Conservation (phyloP, 2,797 vertebrate species). For the Pipistrellus pipistrellus region DNA sequence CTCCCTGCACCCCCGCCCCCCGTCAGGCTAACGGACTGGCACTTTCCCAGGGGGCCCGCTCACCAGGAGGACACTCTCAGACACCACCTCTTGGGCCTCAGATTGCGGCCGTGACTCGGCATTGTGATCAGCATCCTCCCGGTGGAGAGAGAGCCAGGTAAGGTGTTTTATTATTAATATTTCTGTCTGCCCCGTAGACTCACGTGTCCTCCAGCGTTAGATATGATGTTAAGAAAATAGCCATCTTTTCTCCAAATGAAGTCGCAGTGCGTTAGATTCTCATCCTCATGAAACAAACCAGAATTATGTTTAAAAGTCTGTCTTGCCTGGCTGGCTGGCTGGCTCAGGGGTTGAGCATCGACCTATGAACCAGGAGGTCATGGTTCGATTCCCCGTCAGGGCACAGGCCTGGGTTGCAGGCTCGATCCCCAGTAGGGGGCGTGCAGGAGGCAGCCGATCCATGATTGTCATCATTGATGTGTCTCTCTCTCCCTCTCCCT, state of each 20-base stretch:
- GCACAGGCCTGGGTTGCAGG: fast-evolving
- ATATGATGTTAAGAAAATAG: background rate
- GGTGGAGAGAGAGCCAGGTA: background rate
- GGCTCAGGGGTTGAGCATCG: too few species aligned
- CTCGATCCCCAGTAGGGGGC: too few species aligned
- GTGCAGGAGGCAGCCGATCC: too few species aligned
- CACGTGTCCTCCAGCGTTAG: background rate
- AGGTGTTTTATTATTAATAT: background rate
- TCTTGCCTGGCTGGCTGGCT: background rate
- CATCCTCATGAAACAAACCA: background rate
- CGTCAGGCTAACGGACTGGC: background rate
- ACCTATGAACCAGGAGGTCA: too few species aligned
- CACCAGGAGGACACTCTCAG: fast-evolving
- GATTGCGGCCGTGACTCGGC: background rate
- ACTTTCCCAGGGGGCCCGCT: background rate
- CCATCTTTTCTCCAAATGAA: background rate
- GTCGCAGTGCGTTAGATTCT: background rate
- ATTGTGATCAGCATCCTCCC: too few species aligned
- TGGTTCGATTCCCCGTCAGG: too few species aligned
- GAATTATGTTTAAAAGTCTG: background rate
- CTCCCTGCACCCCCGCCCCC: too few species aligned
- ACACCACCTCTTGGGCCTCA: background rate
- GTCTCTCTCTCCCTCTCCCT: too few species aligned
- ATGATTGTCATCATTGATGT: too few species aligned
- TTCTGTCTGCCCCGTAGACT: background rate